phyloP scores from a whole-genome alignment of 2,113 vertebrate species.

The Hystrix brachyura region DNA sequence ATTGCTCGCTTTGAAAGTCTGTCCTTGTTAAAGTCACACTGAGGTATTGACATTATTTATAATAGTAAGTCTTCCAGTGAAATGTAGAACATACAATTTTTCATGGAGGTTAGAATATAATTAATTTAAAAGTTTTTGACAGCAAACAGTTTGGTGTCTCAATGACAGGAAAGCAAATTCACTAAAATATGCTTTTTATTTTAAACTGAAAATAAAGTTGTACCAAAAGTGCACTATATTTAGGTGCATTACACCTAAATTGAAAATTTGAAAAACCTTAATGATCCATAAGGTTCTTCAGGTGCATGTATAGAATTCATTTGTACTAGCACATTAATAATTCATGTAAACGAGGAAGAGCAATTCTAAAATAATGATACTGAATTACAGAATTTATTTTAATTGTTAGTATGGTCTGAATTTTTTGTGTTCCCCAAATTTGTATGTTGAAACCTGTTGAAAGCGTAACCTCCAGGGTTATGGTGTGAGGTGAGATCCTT shows the following conservation, averaged over 20 bases:
- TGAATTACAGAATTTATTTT: slow-evolving; percentile 37
- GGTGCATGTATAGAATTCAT: background rate
- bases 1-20: slow-evolving; percentile 43
- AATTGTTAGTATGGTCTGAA: background rate
- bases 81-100: slow-evolving; percentile 43
- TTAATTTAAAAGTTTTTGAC: slow-evolving; percentile 34
- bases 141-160: background rate
- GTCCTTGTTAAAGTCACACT: slow-evolving; percentile 52
- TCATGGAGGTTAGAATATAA: background rate
- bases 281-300: slow-evolving; percentile 23
- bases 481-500: background rate
- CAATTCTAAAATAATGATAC: background rate
- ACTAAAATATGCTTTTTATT: slow-evolving; percentile 1
- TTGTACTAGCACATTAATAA: background rate
- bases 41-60: background rate
- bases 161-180: slow-evolving; percentile 42
- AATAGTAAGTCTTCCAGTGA: slow-evolving; percentile 11
- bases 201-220: slow-evolving; percentile 3
- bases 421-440: background rate
- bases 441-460: background rate
- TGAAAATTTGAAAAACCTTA: background rate
- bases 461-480: no score
- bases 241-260: background rate
- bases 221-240: slow-evolving; percentile 15
- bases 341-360: background rate